A percentile compares a stretch with the other conserved stretches of the same genome.
Evolutionary conservation across 2,888 invertebrate species (phyloP).

Genomic region (Alloplasta piceator): DNA sequence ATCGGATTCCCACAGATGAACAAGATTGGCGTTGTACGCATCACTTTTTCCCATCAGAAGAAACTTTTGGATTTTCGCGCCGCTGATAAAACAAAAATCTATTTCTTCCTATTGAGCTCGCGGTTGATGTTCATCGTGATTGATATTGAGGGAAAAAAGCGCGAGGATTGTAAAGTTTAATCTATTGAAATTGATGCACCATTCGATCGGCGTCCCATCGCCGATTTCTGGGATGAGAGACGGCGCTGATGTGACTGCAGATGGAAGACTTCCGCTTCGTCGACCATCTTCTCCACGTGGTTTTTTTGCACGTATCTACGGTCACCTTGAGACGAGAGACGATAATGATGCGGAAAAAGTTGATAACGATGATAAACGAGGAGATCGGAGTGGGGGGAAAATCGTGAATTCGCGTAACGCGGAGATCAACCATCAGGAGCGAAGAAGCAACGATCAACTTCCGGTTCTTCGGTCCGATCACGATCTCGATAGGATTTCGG

Average conservation of each 20-base stretch:
- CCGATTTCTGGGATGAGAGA: too few species aligned
- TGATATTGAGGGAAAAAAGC: too few species aligned
- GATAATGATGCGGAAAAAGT: conserved; percentile 34
- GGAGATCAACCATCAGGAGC: neutral
- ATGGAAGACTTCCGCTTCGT: neutral
- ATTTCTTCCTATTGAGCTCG: too few species aligned
- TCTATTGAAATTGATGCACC: too few species aligned
- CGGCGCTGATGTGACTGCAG: neutral
- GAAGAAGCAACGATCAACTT: neutral
- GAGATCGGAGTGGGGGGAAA: neutral
- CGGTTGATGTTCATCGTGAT: too few species aligned
- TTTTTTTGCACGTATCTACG: conserved; percentile 92
- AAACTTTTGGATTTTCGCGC: too few species aligned
- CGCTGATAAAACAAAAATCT: neutral
- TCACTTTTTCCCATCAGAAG: too few species aligned
- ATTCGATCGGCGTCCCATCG: neutral
- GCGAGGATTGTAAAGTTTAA: too few species aligned
- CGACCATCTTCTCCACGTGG: conserved; percentile 91
- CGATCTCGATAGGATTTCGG: neutral
- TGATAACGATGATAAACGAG: too few species aligned
- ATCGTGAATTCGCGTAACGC: conserved; percentile 4
- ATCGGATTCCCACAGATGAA: too few species aligned
- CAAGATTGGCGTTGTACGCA: too few species aligned
- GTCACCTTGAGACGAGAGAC: conserved; percentile 86
- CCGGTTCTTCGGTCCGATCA: conserved; percentile 26